Conservation (phyloP, 2,113 vertebrate genomes). For the Myrmophylax atrothorax region DNA sequence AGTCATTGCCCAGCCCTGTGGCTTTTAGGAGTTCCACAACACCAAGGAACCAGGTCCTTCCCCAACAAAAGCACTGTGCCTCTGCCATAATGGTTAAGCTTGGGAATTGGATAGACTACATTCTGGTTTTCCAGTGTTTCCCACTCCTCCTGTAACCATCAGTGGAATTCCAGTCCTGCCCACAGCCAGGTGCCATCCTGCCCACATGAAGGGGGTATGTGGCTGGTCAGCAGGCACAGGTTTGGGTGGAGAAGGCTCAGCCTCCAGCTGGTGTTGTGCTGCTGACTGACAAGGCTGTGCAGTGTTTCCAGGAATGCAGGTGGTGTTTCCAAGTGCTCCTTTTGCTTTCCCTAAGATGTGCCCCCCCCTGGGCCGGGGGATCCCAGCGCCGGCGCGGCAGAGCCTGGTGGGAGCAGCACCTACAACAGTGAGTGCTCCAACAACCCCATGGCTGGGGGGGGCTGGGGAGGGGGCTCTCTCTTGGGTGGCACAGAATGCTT, state of each 20-base stretch:
- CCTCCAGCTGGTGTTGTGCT: neutral
- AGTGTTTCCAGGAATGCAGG: neutral
- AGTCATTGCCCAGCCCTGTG: slow-evolving; percentile 3
- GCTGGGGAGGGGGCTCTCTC: neutral
- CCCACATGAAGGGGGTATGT: neutral
- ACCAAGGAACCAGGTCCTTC: neutral
- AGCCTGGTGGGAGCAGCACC: slow-evolving; percentile 4
- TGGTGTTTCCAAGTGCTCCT: neutral
- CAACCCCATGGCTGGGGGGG: neutral
- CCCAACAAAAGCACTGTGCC: neutral
- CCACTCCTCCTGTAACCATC: neutral
- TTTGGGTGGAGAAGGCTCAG: neutral
- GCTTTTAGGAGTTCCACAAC: neutral
- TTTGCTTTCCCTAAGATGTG: neutral
- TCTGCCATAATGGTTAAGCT: neutral
- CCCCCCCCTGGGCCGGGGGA: neutral
- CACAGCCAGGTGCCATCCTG: neutral
- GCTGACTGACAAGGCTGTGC: neutral
- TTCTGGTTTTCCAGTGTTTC: neutral
- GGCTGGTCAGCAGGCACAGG: neutral
- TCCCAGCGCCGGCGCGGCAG: neutral
- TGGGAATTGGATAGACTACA: neutral
- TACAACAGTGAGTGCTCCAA: slow-evolving; percentile 59
- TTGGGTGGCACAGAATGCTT: neutral
- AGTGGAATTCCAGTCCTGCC: neutral